These are phyloP conservation scores for Pararge aegeria DNA, from an alignment of 1,140 invertebrate species.

Conservation along the genomic window DNA sequence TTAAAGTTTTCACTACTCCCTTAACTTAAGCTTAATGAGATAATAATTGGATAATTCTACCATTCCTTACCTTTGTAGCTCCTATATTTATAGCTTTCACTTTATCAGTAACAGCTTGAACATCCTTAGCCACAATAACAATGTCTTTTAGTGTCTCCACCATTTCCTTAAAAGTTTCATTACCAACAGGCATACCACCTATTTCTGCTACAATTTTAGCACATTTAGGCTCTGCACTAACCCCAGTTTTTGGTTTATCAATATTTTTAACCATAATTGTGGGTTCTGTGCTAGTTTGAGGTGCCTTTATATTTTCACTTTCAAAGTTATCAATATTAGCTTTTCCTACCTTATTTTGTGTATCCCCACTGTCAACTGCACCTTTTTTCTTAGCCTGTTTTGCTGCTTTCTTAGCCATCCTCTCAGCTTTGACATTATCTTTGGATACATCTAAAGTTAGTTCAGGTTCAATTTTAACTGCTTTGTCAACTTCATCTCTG, in stretches of 20 bases:
- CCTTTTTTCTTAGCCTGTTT: slow-evolving; percentile 81
- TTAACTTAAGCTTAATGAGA: too few relatives aligned
- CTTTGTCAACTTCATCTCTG: slow-evolving; percentile 62
- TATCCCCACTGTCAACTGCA: slow-evolving; percentile 12
- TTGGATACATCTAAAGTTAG: slow-evolving; percentile 50
- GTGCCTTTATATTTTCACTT: not conserved
- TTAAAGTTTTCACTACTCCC: too few relatives aligned
- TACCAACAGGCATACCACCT: slow-evolving; percentile 23
- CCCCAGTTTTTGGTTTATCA: not conserved
- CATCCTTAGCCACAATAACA: slow-evolving; percentile 56
- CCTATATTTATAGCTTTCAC: slow-evolving; percentile 49
- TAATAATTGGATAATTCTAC: too few relatives aligned
- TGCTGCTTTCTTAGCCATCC: slow-evolving; percentile 84
- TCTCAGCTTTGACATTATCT: slow-evolving; percentile 83
- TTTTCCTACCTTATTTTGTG: slow-evolving; percentile 15
- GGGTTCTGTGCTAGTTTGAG: not conserved
- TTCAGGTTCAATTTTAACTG: slow-evolving; percentile 26
- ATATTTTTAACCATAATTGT: not conserved
- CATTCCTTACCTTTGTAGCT: slow-evolving; percentile 41
- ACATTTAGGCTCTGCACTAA: not conserved
- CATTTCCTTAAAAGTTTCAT: slow-evolving; percentile 53
- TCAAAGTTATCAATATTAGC: not conserved
- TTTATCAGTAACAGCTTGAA: slow-evolving; percentile 53
- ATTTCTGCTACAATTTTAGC: not conserved
- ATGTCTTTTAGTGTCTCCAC: slow-evolving; percentile 63